These are phyloP conservation scores for Pitangus sulphuratus DNA, from an alignment of 2,797 vertebrate genomes.

Conservation along the genomic window DNA sequence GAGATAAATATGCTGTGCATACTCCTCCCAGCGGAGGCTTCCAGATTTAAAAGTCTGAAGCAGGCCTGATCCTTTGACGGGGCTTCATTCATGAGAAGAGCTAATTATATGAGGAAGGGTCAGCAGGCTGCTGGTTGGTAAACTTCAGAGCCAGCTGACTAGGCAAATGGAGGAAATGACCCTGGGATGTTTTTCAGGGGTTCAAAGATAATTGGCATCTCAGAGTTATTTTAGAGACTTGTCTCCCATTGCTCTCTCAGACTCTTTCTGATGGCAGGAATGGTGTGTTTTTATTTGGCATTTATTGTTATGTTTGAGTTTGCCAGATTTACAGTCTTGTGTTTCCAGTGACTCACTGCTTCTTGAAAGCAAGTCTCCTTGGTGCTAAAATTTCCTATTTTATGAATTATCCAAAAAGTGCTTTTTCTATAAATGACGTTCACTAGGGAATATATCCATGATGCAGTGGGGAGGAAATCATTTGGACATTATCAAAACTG, in stretches of 20 bases:
- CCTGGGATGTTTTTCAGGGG: neutral
- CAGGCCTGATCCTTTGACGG: neutral
- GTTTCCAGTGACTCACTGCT: conserved; percentile 48
- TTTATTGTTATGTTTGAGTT: neutral
- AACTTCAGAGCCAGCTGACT: neutral
- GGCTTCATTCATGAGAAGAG: neutral
- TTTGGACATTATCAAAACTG: neutral
- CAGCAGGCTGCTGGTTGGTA: neutral
- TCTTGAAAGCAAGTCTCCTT: conserved; percentile 35
- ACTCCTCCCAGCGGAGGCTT: neutral
- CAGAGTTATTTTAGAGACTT: neutral
- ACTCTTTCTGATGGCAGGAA: neutral
- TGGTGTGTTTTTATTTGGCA: conserved; percentile 32
- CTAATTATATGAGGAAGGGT: neutral
- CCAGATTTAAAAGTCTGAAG: neutral
- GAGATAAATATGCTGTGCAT: neutral
- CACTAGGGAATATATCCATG: neutral
- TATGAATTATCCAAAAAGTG: neutral
- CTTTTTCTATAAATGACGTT: neutral
- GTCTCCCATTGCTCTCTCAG: neutral
- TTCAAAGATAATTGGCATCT: conserved; percentile 21
- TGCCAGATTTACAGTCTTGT: neutral
- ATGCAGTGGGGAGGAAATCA: neutral
- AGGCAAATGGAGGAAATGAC: neutral
- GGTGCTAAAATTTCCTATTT: conserved; percentile 36